phyloP scores from a whole-genome alignment of 2,888 invertebrate genomes.

The Odontocerum albicorne region DNA sequence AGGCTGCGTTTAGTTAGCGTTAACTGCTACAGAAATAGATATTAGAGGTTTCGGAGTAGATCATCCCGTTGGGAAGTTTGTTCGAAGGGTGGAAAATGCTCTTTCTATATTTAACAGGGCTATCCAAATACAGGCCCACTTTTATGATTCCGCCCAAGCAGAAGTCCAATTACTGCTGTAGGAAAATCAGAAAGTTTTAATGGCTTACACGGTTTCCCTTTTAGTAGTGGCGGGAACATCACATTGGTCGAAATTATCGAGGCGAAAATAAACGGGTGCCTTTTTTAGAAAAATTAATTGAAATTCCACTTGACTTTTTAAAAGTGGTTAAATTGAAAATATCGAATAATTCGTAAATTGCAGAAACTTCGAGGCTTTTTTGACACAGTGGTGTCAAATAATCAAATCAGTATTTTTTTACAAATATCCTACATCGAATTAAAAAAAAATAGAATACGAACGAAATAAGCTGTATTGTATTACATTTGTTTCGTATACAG shows the following conservation, averaged over 20 bases:
- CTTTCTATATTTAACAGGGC: background rate
- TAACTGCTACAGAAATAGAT: too few relatives aligned
- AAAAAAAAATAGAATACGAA: too few relatives aligned
- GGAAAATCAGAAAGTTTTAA: conserved; percentile 36
- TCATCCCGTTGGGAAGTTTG: too few relatives aligned
- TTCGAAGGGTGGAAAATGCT: background rate
- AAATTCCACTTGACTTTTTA: conserved; percentile 2
- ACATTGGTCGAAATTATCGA: conserved; percentile 19
- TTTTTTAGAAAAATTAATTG: conserved; percentile 11
- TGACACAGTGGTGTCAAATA: too few relatives aligned
- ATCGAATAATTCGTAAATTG: too few relatives aligned
- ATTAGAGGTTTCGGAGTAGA: too few relatives aligned
- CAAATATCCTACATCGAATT: too few relatives aligned
- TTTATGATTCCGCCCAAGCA: conserved; percentile 32
- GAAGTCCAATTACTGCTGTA: conserved; percentile 34
- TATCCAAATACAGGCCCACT: conserved; percentile 29
- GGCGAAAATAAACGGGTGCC: conserved; percentile 15
- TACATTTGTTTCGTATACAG: too few relatives aligned
- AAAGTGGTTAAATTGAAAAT: conserved; percentile 1
- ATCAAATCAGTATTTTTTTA: too few relatives aligned
- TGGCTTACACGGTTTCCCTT: conserved; percentile 35
- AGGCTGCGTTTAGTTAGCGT: too few relatives aligned
- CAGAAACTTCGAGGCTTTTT: too few relatives aligned
- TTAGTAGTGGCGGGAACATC: conserved; percentile 21
- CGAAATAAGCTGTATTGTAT: too few relatives aligned